Evolutionary conservation across 2,113 vertebrate genomes (phyloP), one percentile per base, ranked within the genome.

Genomic region (Cyprinus carpio): DNA sequence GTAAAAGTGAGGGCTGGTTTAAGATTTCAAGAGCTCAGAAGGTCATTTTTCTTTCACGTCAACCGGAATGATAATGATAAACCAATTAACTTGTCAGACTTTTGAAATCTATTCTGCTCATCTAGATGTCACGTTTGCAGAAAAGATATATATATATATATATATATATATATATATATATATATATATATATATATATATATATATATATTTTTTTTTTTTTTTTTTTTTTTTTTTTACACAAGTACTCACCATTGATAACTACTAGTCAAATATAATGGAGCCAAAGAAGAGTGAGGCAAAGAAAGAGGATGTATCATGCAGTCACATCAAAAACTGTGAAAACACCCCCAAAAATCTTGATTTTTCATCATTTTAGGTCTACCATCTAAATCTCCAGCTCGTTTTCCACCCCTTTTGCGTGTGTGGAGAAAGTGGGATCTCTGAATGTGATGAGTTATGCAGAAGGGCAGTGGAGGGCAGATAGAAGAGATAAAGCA

Each of bases 221-320:
- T n/a, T n/a, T n/a, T n/a, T n/a, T n/a, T n/a, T n/a, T n/a, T n/a
- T n/a, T n/a, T n/a, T n/a, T n/a, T n/a, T 15, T n/a, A 60, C 37
- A 46, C 75, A 76, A 54, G 18, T 80, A 43, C 34, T 20, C 31
- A 64, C 11, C 58, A 6, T 10, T 25, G 54, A 80, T 80, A 80
- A 64, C 23, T 37, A 13, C 23, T 64, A 64, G 77, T 80, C 34
- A 64, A 43, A 80, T 64, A 80, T 79, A 80, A 80, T 80, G 23
- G 34, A 64, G 31, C 64, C 40, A 43, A 80, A n/a, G n/a, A n/a
- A n/a, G n/a, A n/a, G n/a, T n/a, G n/a, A n/a, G n/a, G n/a, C n/a
- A n/a, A n/a, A n/a, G n/a, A n/a, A n/a, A n/a, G n/a, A n/a, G n/a
- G n/a, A n/a, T n/a, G n/a, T n/a, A n/a, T n/a, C n/a, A n/a, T n/a